Conservation (phyloP, 2,888 invertebrate species). For the Nasonovia ribisnigri region DNA sequence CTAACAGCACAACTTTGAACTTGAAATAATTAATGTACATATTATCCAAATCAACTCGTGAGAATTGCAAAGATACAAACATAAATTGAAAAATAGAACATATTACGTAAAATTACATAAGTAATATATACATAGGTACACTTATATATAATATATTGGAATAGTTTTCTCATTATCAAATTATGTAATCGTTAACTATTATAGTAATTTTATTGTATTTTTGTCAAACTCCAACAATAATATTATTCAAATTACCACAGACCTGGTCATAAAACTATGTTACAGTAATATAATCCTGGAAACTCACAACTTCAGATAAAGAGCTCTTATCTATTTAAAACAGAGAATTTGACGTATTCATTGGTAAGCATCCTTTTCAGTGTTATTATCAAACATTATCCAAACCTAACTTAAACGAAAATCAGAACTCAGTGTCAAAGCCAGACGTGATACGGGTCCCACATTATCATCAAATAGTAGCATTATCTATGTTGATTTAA, state of each 20-base stretch:
- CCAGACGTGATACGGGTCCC: background rate
- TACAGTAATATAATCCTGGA: background rate
- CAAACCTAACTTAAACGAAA: background rate
- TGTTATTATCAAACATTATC: background rate
- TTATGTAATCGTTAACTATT: background rate
- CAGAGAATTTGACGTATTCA: background rate
- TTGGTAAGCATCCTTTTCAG: background rate
- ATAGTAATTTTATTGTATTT: background rate
- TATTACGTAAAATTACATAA: no score
- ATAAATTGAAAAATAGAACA: background rate
- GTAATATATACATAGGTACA: no score
- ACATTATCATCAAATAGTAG: background rate
- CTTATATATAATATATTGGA: background rate
- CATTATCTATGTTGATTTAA: background rate
- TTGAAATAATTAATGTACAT: background rate
- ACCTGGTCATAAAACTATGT: background rate
- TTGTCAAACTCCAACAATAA: background rate
- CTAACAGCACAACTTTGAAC: background rate
- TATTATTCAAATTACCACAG: background rate
- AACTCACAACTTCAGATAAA: background rate
- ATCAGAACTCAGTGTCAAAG: background rate
- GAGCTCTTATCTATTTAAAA: background rate
- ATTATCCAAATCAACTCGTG: background rate
- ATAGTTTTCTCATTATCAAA: background rate
- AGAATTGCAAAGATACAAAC: background rate